A percentile compares a stretch with the other conserved stretches of the same genome.
These are phyloP conservation scores for Cephalopachus bancanus DNA, from an alignment of 2,797 vertebrate genomes.

Conservation along the genomic window DNA sequence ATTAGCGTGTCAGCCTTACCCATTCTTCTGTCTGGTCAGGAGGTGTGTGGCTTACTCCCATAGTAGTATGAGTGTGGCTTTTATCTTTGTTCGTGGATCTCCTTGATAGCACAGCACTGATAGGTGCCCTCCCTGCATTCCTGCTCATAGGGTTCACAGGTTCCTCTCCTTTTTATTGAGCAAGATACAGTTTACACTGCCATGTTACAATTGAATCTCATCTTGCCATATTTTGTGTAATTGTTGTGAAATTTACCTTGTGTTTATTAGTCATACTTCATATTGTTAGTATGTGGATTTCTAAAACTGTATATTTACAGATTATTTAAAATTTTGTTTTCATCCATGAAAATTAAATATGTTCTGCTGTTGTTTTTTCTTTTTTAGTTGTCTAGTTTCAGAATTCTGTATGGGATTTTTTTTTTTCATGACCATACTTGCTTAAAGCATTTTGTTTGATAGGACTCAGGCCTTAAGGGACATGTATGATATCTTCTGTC, in stretches of 20 bases:
- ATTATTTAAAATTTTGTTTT: neutral
- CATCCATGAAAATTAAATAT: neutral
- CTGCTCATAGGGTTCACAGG: neutral
- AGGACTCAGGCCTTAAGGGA: neutral
- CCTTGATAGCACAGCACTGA: neutral
- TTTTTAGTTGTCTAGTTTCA: constrained; percentile 27
- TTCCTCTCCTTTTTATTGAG: neutral
- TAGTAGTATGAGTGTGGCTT: neutral
- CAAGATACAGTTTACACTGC: neutral
- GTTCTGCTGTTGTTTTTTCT: neutral
- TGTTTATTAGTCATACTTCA: neutral
- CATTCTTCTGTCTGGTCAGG: neutral
- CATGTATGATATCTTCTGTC: neutral
- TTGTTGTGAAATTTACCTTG: constrained; percentile 51
- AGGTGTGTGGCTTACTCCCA: neutral
- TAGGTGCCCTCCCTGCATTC: neutral
- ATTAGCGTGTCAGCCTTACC: neutral
- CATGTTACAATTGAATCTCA: neutral
- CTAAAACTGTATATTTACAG: neutral
- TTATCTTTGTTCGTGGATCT: constrained; percentile 32
- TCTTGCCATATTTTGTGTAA: constrained; percentile 22
- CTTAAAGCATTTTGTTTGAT: constrained; percentile 49
- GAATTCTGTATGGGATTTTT: neutral
- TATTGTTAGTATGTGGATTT: neutral
- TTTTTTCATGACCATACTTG: neutral